Evolutionary conservation across 2,888 invertebrate genomes (phyloP).

Genomic region (Brachypterus glaber): DNA sequence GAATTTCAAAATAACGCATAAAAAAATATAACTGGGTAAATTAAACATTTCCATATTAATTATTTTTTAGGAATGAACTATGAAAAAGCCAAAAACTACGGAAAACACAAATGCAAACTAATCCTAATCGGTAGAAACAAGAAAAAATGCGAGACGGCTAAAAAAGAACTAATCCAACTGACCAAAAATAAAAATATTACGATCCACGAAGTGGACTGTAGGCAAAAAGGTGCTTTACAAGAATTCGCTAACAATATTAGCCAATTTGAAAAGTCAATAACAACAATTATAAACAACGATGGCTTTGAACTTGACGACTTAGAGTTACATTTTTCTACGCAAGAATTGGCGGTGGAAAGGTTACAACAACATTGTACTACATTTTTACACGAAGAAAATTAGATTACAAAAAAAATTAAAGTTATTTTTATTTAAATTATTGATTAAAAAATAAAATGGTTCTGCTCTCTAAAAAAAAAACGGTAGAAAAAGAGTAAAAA

Average conservation of each 20-base stretch:
- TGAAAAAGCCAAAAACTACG: slow-evolving; percentile 14
- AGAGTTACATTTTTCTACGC: slow-evolving; percentile 12
- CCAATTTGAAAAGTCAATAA: slow-evolving; percentile 8
- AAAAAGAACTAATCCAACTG: slow-evolving; percentile 11
- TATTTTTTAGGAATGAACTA: slow-evolving; percentile 18
- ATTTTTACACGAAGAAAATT: neutral
- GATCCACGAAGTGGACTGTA: slow-evolving; percentile 7
- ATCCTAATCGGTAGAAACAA: slow-evolving; percentile 11
- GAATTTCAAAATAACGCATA: too few relatives aligned
- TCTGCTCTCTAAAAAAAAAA: too few relatives aligned
- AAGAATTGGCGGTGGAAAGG: slow-evolving; percentile 14
- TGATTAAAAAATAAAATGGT: too few relatives aligned
- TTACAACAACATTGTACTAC: slow-evolving; percentile 10
- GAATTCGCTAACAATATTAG: slow-evolving; percentile 12
- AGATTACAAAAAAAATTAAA: too few relatives aligned
- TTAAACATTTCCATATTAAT: too few relatives aligned
- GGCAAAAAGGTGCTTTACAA: slow-evolving; percentile 7
- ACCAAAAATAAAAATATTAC: slow-evolving; percentile 15
- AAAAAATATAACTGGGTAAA: too few relatives aligned
- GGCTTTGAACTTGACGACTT: slow-evolving; percentile 13
- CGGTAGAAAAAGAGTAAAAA: too few relatives aligned
- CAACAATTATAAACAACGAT: slow-evolving; percentile 14
- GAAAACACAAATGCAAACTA: slow-evolving; percentile 11
- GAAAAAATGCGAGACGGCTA: slow-evolving; percentile 9
- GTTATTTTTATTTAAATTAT: too few relatives aligned